phyloP scores from a whole-genome alignment of 2,113 vertebrate genomes.

The Micronycteris hirsuta region DNA sequence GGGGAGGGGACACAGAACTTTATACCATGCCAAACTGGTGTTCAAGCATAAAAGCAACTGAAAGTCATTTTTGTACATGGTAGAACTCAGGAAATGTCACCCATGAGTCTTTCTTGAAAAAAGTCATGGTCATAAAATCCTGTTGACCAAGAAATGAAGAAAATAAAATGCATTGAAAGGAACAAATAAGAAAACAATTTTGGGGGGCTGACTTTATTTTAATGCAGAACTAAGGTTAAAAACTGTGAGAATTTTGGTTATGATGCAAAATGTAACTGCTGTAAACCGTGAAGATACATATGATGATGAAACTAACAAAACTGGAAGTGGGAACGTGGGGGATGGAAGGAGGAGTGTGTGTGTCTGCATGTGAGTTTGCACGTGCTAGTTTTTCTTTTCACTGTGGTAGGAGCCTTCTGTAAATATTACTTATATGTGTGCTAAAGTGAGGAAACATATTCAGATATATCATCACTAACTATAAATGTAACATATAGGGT shows the following conservation, averaged over 20 bases:
- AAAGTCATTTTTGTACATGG: constrained; percentile 13
- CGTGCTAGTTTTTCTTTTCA: neutral
- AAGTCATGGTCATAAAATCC: constrained; percentile 21
- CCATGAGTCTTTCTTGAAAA: neutral
- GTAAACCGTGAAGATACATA: neutral
- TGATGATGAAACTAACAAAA: neutral
- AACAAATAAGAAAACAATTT: neutral
- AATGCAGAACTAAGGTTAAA: constrained; percentile 15
- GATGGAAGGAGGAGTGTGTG: neutral
- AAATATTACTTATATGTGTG: neutral
- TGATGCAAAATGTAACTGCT: neutral
- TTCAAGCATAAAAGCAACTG: neutral
- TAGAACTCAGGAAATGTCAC: neutral
- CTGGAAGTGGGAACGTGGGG: neutral
- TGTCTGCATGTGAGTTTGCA: too few relatives aligned
- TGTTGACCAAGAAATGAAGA: constrained; percentile 51
- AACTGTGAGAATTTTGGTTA: neutral
- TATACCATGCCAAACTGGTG: neutral
- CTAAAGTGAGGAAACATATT: neutral
- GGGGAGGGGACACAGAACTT: neutral
- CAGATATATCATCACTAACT: neutral
- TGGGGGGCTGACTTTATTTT: neutral
- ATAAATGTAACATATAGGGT: neutral
- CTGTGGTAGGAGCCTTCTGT: neutral
- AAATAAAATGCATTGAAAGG: constrained; percentile 17